Evolutionary conservation across 2,888 invertebrate species (phyloP), one percentile per base, ranked within the genome.

Genomic region (Trachelus stipa): DNA sequence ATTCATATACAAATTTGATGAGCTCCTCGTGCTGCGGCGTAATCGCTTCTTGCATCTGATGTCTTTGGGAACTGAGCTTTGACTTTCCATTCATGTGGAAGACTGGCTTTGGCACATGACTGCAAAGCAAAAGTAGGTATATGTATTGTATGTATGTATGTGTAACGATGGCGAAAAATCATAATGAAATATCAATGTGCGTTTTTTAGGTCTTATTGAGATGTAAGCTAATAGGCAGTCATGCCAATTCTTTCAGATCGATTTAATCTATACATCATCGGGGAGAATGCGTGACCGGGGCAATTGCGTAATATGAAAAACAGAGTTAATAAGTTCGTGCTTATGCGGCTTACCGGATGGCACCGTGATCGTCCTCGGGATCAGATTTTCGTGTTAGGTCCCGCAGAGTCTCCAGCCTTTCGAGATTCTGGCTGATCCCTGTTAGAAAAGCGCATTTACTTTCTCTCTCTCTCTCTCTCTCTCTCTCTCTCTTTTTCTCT

Each of bases 1-100:
- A 96, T 92, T 97, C 96, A 91, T 96, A 95, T 87, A 97, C 95
- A 92, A 94, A 97, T 93, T 95, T 95, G 88, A 97, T 96, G 84
- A 97, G 95, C 93, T 97, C 97, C 90, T 97, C 96, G 90, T 97
- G 97, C 88, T 97, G 96, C 78, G 97, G 97, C 79, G 94, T 94
- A 82, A 95, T 93, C 75, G 92, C 92, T 90, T 95, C 94, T 83
- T 94, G 91, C 91, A 94, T 92, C 92, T 93, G 89, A 86, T 93
- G 94, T 91, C 91, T 93, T 92, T 90, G 94, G 88, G 94, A 93
- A 93, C 91, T 93, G 92, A 91, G 93, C 92, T 93, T 94, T 88
- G 94, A 94, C 91, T 94, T 94, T 82, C 94, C 94, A 91, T 94
- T 94, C 91, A 94, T 94, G 91, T 97, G 95, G 92, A 97, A 97